Evolutionary conservation across 2,113 vertebrate species (phyloP), one percentile per base, ranked within the genome.

Genomic region (Macquaria ambigua): DNA sequence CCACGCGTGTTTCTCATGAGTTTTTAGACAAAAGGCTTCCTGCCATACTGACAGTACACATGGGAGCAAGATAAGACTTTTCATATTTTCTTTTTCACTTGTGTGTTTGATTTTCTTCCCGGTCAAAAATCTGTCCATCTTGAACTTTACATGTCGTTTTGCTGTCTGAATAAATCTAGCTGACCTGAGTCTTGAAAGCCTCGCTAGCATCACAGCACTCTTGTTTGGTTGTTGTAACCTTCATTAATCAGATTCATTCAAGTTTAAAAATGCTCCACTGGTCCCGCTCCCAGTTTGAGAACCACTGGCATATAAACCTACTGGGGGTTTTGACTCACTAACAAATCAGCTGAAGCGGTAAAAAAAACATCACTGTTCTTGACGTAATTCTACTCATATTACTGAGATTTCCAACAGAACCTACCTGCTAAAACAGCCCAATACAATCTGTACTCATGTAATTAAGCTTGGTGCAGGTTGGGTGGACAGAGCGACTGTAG

Each of bases 391-490:
- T 70, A 28, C 39, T 81, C 58, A 52, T 61, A 78, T 43, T 23
- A 73, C 31, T 67, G 25, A 37, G 61, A 64, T 46, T 69, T 75
- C 53, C 43, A 56, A 62, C 34, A 53, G 9, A 74, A 8, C 7
- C 68, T 74, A 34, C 34, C 52, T 14, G 23, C 28, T 64, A 48
- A 78, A 64, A 75, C 15, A 46, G 50, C 59, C 67, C 23, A 56
- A 43, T 53, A 21, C 20, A 55, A 58, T 6, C 12, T 39, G 21
- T 3, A 39, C 37, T 28, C 14, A 39, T 64, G 21, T 46, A 34
- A 67, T 53, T 25, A 14, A 53, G 15, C 25, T 39, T 69, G 59
- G 43, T 61, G 43, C 80, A 63, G 66, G 73, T 67, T 43, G 34
- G 61, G 48, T 69, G 55, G 56, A 82, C 14, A 37, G 66, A 81